These are phyloP conservation scores for Epinephelus malabaricus DNA, from an alignment of 2,797 vertebrate species.

Conservation along the genomic window DNA sequence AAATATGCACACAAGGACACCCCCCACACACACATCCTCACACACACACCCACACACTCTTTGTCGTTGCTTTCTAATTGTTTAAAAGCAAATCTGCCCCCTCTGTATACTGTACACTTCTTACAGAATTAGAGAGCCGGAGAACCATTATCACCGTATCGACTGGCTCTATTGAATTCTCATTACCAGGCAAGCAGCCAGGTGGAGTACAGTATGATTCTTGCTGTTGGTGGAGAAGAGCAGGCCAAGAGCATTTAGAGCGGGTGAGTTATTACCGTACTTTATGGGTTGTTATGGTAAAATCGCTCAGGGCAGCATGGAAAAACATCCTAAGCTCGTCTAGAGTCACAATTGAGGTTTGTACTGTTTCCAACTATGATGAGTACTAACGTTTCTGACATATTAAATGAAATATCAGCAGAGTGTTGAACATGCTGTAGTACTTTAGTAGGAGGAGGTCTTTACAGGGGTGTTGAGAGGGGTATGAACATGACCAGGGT, in stretches of 20 bases:
- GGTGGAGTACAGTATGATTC: conserved; percentile 38
- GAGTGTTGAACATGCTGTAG: neutral
- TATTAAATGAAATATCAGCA: neutral
- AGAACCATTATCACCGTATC: conserved; percentile 56
- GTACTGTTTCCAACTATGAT: neutral
- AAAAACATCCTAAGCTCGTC: neutral
- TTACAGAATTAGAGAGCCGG: conserved; percentile 34
- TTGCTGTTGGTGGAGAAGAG: conserved; percentile 15
- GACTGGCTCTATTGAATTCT: conserved; percentile 61
- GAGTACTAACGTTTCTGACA: neutral
- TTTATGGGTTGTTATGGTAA: conserved; percentile 11
- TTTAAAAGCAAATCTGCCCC: conserved; percentile 48
- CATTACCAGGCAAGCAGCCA: conserved; percentile 61
- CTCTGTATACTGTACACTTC: conserved; percentile 44
- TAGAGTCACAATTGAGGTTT: neutral
- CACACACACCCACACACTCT: conserved; percentile 2
- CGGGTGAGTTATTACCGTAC: conserved; percentile 15
- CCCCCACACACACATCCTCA: conserved; percentile 2
- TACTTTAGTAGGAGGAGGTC: neutral
- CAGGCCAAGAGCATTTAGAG: conserved; percentile 31
- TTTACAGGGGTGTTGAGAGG: neutral
- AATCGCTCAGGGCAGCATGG: neutral
- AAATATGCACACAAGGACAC: conserved; percentile 17
- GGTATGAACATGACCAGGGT: neutral
- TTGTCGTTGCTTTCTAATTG: conserved; percentile 44